Percentiles rank a stretch among this genome's conserved stretches.
phyloP scores from a whole-genome alignment of 2,113 vertebrate species.

The Mesembrinibis cayennensis region DNA sequence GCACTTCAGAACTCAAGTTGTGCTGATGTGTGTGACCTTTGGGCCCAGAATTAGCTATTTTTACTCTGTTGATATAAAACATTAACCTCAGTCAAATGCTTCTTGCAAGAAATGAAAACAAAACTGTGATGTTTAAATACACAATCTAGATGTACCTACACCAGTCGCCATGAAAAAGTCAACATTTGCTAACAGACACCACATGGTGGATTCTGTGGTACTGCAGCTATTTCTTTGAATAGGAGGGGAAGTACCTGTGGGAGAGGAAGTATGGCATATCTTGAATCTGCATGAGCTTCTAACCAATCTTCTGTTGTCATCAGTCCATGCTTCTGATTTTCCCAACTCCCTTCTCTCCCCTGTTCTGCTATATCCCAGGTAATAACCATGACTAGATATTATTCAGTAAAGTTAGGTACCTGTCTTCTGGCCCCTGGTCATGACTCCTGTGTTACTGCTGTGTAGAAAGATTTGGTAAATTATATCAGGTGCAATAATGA shows the following conservation, averaged over 20 bases:
- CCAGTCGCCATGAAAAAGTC: conserved; percentile 54
- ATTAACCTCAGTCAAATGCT: conserved; percentile 65
- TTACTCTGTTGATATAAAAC: conserved; percentile 67
- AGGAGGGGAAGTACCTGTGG: neutral
- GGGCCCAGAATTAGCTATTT: conserved; percentile 68
- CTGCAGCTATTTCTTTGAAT: conserved; percentile 12
- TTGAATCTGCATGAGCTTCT: neutral
- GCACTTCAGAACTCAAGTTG: conserved; percentile 68
- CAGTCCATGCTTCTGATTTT: neutral
- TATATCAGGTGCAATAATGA: neutral
- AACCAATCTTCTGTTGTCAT: neutral
- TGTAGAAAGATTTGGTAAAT: neutral
- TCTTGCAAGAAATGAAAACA: conserved; percentile 67
- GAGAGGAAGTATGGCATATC: neutral
- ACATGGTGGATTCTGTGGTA: conserved; percentile 56
- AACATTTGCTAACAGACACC: conserved; percentile 66
- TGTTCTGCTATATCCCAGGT: neutral
- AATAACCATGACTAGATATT: neutral
- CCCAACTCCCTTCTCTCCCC: neutral
- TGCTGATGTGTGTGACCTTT: conserved; percentile 69
- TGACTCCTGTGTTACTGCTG: neutral
- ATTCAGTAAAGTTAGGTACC: neutral
- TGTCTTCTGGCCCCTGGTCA: neutral
- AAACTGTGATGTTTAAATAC: conserved; percentile 66
- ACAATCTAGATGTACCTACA: conserved; percentile 58